These are phyloP conservation scores for Xenopus petersii DNA, from an alignment of 2,797 vertebrate species.

Conservation along the genomic window DNA sequence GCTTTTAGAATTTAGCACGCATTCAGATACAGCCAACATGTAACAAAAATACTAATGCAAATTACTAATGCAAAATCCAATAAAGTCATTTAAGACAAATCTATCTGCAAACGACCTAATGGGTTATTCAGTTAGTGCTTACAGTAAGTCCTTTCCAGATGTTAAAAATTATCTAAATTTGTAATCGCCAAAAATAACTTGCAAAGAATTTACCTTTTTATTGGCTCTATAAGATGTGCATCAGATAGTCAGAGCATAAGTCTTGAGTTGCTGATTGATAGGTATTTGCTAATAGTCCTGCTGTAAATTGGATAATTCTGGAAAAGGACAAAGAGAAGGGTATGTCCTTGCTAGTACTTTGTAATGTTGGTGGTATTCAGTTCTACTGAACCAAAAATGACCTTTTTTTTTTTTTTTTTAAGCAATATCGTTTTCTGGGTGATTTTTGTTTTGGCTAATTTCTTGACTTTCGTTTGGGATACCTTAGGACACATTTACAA, in stretches of 20 bases:
- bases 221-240: conserved; percentile 29
- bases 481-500: no score
- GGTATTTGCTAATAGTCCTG: no score
- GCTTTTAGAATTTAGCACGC: conserved; percentile 51
- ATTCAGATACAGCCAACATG: conserved; percentile 54
- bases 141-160: conserved; percentile 47
- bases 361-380: no score
- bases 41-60: conserved; percentile 56
- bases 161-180: conserved; percentile 46
- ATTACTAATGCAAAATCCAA: conserved; percentile 50
- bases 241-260: neutral
- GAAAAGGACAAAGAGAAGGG: no score
- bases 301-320: no score
- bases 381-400: no score
- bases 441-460: no score
- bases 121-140: conserved; percentile 40
- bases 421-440: no score
- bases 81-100: conserved; percentile 48
- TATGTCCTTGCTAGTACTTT: no score
- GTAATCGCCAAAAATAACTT: conserved; percentile 41
- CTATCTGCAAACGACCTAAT: conserved; percentile 43
- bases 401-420: no score
- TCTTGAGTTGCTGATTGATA: no score
- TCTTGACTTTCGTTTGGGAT: no score
- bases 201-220: conserved; percentile 29